These are phyloP conservation scores for Pharmacophagus antenor DNA, from an alignment of 2,888 invertebrate genomes.

Conservation along the genomic window DNA sequence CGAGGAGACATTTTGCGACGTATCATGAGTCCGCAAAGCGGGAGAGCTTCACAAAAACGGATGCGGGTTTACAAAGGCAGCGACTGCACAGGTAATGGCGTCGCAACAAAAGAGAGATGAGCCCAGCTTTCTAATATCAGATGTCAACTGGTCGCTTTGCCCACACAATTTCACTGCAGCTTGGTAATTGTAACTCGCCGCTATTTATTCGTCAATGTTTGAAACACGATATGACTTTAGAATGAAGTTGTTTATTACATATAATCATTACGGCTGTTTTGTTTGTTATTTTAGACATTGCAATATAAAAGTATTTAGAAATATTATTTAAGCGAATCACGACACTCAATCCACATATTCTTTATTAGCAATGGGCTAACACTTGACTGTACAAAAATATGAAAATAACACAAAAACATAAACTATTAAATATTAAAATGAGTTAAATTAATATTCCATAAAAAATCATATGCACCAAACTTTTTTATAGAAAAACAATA, in stretches of 20 bases:
- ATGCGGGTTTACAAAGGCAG: constrained; percentile 10
- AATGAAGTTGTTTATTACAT: not conserved
- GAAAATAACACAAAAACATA: too few species aligned
- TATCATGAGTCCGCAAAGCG: constrained; percentile 1
- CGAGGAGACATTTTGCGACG: constrained; percentile 2
- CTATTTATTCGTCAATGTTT: constrained; percentile 24
- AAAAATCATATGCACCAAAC: too few species aligned
- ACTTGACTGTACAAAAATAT: too few species aligned
- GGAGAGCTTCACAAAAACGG: constrained; percentile 17
- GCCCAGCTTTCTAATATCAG: constrained; percentile 30
- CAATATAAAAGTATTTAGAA: too few species aligned
- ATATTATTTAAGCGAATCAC: too few species aligned
- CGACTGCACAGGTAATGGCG: constrained; percentile 22
- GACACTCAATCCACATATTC: too few species aligned
- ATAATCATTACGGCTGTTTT: too few species aligned
- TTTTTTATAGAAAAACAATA: not conserved
- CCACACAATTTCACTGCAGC: constrained; percentile 13
- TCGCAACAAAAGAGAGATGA: constrained; percentile 29
- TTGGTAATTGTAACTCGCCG: constrained; percentile 25
- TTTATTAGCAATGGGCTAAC: too few species aligned
- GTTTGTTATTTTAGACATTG: too few species aligned
- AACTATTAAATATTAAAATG: too few species aligned
- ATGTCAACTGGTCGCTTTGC: constrained; percentile 29
- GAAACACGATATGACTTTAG: constrained; percentile 5
- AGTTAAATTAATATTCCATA: too few species aligned